These are phyloP conservation scores for Drosophila subobscura DNA, from an alignment of 1,140 invertebrate genomes.

Conservation along the genomic window DNA sequence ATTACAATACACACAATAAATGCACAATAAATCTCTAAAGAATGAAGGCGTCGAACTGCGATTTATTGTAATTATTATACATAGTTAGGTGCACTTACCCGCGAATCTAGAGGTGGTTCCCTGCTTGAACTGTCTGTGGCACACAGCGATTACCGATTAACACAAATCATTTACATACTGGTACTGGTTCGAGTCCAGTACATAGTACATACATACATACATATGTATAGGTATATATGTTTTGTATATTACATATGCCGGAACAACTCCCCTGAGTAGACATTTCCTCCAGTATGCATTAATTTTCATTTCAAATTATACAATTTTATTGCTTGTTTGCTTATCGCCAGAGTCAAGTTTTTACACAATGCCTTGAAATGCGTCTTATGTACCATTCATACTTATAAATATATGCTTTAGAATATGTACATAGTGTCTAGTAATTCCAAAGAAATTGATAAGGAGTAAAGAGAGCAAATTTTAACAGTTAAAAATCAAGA, in stretches of 20 bases:
- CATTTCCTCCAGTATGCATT: constrained; percentile 15
- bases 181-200: constrained; percentile 16
- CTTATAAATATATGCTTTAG: background rate
- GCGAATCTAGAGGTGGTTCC: constrained; percentile 5
- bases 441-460: constrained; percentile 2
- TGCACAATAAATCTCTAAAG: constrained; percentile 15
- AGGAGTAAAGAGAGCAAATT: background rate
- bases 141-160: constrained; percentile 1
- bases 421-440: background rate
- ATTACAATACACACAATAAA: background rate
- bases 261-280: constrained; percentile 33
- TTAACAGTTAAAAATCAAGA: background rate
- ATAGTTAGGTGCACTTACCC: constrained; percentile 13
- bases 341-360: constrained; percentile 21
- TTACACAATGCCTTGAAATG: constrained; percentile 9
- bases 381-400: background rate
- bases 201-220: too few relatives aligned
- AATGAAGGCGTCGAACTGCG: constrained; percentile 23
- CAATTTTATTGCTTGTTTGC: background rate
- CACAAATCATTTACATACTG: constrained; percentile 33
- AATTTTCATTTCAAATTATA: background rate
- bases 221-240: background rate
- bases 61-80: constrained; percentile 34
- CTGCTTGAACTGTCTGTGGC: constrained; percentile 7
- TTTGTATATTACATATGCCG: constrained; percentile 24